phyloP scores from a whole-genome alignment of 2,797 vertebrate genomes.

The Gadopsis bispinosus region DNA sequence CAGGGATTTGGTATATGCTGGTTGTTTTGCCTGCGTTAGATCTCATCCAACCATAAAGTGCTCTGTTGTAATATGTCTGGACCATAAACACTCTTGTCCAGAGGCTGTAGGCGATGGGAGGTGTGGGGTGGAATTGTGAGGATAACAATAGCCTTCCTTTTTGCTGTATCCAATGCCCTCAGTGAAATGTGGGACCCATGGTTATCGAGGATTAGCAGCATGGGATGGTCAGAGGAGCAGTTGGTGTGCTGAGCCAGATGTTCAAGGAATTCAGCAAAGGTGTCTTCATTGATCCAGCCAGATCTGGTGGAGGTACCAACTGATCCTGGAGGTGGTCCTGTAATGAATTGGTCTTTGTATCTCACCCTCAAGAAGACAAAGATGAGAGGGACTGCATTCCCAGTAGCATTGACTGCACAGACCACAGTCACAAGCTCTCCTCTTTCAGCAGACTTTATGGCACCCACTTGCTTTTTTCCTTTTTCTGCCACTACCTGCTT shows the following conservation, averaged over 20 bases:
- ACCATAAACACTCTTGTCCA: too few species aligned
- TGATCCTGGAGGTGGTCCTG: slow-evolving; percentile 44
- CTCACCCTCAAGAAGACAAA: slow-evolving; percentile 43
- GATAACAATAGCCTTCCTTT: slow-evolving; percentile 39
- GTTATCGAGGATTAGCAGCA: slow-evolving; percentile 56
- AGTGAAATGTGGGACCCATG: slow-evolving; percentile 49
- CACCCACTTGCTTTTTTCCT: too few species aligned
- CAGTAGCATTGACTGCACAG: not conserved
- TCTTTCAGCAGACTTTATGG: too few species aligned
- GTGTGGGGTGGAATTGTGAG: too few species aligned
- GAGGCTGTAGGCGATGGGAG: too few species aligned
- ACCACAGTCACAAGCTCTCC: not conserved
- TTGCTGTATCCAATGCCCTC: slow-evolving; percentile 36
- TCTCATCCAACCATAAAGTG: too few species aligned
- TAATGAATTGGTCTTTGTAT: slow-evolving; percentile 39
- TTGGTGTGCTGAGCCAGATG: slow-evolving; percentile 51
- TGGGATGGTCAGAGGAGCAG: slow-evolving; percentile 40
- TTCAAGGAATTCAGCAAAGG: slow-evolving; percentile 45
- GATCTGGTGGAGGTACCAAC: slow-evolving; percentile 39
- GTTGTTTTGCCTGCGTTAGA: too few species aligned
- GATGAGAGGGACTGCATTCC: slow-evolving; percentile 19
- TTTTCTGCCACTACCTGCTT: too few species aligned
- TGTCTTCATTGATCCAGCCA: slow-evolving; percentile 54
- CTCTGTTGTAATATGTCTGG: too few species aligned
- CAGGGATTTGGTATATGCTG: too few species aligned